Conservation (phyloP, 1,140 invertebrate genomes). For the Zaprionus capensis region DNA sequence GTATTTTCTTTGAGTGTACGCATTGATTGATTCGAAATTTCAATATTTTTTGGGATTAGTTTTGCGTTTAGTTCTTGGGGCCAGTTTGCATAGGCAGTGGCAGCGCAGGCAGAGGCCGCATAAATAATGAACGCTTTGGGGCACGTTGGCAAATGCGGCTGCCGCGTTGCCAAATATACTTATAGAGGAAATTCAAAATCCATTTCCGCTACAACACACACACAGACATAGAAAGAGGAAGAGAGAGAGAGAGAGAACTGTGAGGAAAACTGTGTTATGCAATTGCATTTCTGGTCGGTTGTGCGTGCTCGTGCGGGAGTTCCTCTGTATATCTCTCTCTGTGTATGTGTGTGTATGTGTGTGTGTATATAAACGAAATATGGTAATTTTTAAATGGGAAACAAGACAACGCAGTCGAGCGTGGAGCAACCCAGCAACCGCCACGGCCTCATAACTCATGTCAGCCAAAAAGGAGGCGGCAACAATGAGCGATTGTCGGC, state of each 20-base stretch:
- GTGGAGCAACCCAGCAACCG: conserved; percentile 45
- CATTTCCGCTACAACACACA: conserved; percentile 57
- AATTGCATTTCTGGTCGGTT: conserved; percentile 27
- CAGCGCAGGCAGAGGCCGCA: conserved; percentile 12
- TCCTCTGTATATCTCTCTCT: conserved; percentile 3
- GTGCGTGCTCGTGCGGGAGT: conserved; percentile 7
- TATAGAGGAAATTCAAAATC: conserved; percentile 72
- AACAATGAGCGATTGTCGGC: conserved; percentile 68
- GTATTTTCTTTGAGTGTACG: neutral
- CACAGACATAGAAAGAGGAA: conserved; percentile 3
- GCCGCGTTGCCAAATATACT: conserved; percentile 35
- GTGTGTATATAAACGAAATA: conserved; percentile 53
- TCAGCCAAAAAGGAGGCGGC: conserved; percentile 37
- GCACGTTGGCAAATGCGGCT: conserved; percentile 18
- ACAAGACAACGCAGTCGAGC: conserved; percentile 31
- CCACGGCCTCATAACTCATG: conserved; percentile 67
- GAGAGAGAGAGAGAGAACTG: neutral
- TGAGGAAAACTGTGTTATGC: conserved; percentile 42
- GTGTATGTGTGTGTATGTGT: conserved; percentile 2
- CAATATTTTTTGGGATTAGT: conserved; percentile 10
- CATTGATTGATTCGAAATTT: conserved; percentile 7
- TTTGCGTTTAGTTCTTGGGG: conserved; percentile 19
- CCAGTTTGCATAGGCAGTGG: conserved; percentile 19
- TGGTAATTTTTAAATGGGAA: conserved; percentile 67
- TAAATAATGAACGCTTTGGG: conserved; percentile 46